phyloP scores from a whole-genome alignment of 2,888 invertebrate species.

The Brenthis hecate region DNA sequence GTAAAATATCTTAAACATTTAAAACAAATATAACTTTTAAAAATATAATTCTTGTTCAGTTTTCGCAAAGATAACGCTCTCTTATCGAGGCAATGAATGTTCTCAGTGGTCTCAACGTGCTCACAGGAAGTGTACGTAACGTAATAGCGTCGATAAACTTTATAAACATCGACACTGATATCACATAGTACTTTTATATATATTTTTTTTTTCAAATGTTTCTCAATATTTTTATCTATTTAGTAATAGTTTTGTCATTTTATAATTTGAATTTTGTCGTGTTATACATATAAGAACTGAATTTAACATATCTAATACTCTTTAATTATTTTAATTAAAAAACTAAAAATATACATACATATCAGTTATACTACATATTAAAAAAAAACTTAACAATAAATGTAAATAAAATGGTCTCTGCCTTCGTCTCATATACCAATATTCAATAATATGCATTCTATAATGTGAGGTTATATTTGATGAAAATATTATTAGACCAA shows the following conservation, averaged over 20 bases:
- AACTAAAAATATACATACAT: too few species aligned
- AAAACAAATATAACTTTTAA: slow-evolving; percentile 6
- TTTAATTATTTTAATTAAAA: too few species aligned
- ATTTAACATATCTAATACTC: too few species aligned
- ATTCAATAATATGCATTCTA: too few species aligned
- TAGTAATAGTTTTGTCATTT: neutral
- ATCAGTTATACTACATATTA: too few species aligned
- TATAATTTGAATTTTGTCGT: neutral
- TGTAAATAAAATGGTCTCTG: too few species aligned
- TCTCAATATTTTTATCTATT: neutral
- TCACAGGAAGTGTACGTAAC: slow-evolving; percentile 38
- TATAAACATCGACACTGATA: slow-evolving; percentile 19
- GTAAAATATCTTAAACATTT: neutral
- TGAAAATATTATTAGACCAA: too few species aligned
- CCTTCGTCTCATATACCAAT: too few species aligned
- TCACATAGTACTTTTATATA: slow-evolving; percentile 1
- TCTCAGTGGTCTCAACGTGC: slow-evolving; percentile 26
- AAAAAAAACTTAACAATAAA: too few species aligned
- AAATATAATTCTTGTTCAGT: slow-evolving; percentile 17
- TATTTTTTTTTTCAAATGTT: neutral
- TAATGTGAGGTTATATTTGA: too few species aligned
- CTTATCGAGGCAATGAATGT: slow-evolving; percentile 27
- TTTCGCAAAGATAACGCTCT: slow-evolving; percentile 30
- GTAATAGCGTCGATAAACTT: slow-evolving; percentile 28
- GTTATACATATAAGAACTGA: neutral